phyloP scores from a whole-genome alignment of 2,113 vertebrate species.

The Meles meles region DNA sequence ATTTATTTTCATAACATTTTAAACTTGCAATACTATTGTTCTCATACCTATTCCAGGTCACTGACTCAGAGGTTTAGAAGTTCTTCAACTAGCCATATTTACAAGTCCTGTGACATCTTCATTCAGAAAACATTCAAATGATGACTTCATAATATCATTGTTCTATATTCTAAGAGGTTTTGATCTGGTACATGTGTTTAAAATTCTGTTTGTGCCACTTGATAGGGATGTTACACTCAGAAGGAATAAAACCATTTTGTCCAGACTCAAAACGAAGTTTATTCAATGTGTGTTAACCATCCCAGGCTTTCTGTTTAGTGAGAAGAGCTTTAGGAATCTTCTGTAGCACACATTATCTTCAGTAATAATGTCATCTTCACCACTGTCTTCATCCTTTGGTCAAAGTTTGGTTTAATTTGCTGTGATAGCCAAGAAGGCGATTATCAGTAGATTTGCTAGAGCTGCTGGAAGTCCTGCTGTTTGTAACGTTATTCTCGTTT shows the following conservation, averaged over 20 bases:
- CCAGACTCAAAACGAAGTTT: constrained; percentile 84
- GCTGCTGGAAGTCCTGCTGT: constrained; percentile 87
- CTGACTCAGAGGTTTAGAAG: constrained; percentile 73
- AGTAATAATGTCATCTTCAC: constrained; percentile 89
- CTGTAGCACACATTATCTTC: constrained; percentile 82
- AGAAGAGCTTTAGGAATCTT: constrained; percentile 79
- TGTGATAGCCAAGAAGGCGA: constrained; percentile 82
- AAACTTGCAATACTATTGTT: constrained; percentile 28
- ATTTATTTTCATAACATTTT: constrained; percentile 46
- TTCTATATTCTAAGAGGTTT: constrained; percentile 87
- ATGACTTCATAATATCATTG: constrained; percentile 87
- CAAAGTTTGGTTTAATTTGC: constrained; percentile 85
- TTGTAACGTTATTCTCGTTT: constrained; percentile 91
- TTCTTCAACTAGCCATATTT: constrained; percentile 64
- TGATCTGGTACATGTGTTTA: constrained; percentile 77
- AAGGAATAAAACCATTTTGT: constrained; percentile 84
- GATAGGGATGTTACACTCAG: constrained; percentile 75
- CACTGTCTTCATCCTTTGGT: constrained; percentile 88
- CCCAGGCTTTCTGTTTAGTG: constrained; percentile 81
- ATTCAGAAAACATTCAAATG: constrained; percentile 46
- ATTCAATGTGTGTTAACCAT: constrained; percentile 83
- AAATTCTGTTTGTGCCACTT: constrained; percentile 75
- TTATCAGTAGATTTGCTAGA: constrained; percentile 89
- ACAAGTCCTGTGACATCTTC: constrained; percentile 67
- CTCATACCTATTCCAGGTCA: constrained; percentile 51